Evolutionary conservation across 2,113 vertebrate genomes (phyloP).

Genomic region (Edolisoma coerulescens): DNA sequence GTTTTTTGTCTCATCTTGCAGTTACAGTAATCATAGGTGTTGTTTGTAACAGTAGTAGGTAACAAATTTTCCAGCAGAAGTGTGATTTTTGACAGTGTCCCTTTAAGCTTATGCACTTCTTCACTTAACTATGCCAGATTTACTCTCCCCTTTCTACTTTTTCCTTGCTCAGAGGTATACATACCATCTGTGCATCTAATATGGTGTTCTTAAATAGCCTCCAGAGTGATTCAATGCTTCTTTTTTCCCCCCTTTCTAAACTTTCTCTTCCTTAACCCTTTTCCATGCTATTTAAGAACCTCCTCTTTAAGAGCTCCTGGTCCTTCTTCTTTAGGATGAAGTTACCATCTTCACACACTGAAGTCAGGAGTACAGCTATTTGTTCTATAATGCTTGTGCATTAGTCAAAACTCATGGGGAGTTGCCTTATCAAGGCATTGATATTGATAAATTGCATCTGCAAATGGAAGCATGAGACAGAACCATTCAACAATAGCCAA

Average conservation of each 20-base stretch:
- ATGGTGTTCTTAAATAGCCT: conserved; percentile 63
- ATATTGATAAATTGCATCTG: neutral
- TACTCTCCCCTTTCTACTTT: conserved; percentile 71
- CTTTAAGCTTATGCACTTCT: conserved; percentile 75
- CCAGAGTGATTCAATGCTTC: conserved; percentile 25
- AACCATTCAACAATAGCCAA: neutral
- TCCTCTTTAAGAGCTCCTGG: neutral
- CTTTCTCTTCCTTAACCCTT: conserved; percentile 37
- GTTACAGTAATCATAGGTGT: conserved; percentile 49
- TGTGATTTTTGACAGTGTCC: conserved; percentile 70
- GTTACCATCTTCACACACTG: neutral
- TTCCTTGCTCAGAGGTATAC: conserved; percentile 67
- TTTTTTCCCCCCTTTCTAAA: neutral
- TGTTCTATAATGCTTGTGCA: neutral
- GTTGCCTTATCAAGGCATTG: neutral
- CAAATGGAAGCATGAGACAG: neutral
- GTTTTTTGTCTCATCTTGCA: neutral
- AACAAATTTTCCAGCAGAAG: conserved; percentile 49
- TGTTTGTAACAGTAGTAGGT: conserved; percentile 53
- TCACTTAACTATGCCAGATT: conserved; percentile 75
- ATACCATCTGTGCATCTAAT: conserved; percentile 73
- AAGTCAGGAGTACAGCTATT: neutral
- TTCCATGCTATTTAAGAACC: neutral
- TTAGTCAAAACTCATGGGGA: neutral
- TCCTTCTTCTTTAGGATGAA: neutral